Percentiles rank a stretch among this genome's conserved stretches.
Evolutionary conservation across 2,888 invertebrate species (phyloP).

Genomic region (Elysia crispata): DNA sequence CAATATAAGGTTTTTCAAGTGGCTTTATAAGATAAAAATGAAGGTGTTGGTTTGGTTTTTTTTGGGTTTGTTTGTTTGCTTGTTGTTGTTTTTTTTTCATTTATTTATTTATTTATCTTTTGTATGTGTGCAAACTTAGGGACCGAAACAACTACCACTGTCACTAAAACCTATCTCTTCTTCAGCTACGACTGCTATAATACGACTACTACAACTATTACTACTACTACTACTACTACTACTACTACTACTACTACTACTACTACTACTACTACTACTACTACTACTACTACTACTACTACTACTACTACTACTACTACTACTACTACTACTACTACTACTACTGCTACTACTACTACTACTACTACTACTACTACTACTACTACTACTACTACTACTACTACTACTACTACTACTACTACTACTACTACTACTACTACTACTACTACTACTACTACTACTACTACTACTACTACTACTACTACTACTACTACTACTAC

Average conservation of each 20-base stretch:
- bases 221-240: not conserved
- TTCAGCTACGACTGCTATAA: not conserved
- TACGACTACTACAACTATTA: not conserved
- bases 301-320: conserved; percentile 25
- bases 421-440: conserved; percentile 5
- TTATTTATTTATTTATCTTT: too few relatives aligned
- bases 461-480: not conserved
- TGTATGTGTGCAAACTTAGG: too few relatives aligned
- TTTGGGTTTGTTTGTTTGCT: too few relatives aligned
- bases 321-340: not conserved
- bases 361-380: conserved; percentile 21
- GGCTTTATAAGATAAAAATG: too few relatives aligned
- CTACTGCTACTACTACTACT: conserved; percentile 5
- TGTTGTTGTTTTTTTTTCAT: too few relatives aligned
- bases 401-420: conserved; percentile 3
- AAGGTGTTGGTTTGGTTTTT: too few relatives aligned
- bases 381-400: conserved; percentile 10
- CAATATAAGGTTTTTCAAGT: too few relatives aligned
- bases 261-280: conserved; percentile 15
- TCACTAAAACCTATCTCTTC: too few relatives aligned
- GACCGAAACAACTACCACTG: too few relatives aligned
- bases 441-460: conserved; percentile 4
- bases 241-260: conserved; percentile 10
- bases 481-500: conserved; percentile 9
- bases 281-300: conserved; percentile 20